phyloP scores from a whole-genome alignment of 2,113 vertebrate species.

The Oenanthe oenanthe region DNA sequence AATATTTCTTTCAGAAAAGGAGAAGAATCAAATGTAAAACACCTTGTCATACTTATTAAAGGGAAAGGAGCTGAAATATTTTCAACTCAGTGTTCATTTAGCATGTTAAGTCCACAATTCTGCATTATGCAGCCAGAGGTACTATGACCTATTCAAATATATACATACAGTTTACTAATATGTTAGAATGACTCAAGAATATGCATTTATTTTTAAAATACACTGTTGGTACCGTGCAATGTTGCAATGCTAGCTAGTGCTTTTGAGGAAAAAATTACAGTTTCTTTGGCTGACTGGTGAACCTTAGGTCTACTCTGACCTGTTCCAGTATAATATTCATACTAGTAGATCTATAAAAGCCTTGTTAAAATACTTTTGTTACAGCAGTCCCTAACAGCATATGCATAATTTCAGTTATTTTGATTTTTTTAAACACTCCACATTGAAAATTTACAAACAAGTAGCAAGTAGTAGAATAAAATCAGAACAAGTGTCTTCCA shows the following conservation, averaged over 20 bases:
- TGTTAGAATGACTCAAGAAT: not conserved
- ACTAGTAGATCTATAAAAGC: not conserved
- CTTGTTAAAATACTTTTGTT: not conserved
- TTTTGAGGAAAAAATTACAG: not conserved
- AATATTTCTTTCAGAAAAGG: not conserved
- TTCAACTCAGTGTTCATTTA: not conserved
- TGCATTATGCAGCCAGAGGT: not conserved
- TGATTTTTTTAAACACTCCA: not conserved
- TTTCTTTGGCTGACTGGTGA: not conserved
- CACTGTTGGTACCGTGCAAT: not conserved
- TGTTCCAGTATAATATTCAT: not conserved
- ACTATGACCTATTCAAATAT: not conserved
- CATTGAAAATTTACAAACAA: not conserved
- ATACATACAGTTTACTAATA: not conserved
- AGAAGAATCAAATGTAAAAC: not conserved
- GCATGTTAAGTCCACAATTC: not conserved
- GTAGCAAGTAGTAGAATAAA: not conserved
- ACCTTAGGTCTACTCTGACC: not conserved
- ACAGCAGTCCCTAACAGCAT: not conserved
- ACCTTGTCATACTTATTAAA: not conserved
- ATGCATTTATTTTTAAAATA: not conserved
- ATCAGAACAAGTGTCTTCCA: not conserved
- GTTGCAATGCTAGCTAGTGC: not conserved
- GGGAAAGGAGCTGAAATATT: not conserved
- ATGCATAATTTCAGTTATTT: not conserved